Evolutionary conservation across 2,113 vertebrate species (phyloP), one percentile per base, ranked within the genome.

Genomic region (Heteronetta atricapilla): DNA sequence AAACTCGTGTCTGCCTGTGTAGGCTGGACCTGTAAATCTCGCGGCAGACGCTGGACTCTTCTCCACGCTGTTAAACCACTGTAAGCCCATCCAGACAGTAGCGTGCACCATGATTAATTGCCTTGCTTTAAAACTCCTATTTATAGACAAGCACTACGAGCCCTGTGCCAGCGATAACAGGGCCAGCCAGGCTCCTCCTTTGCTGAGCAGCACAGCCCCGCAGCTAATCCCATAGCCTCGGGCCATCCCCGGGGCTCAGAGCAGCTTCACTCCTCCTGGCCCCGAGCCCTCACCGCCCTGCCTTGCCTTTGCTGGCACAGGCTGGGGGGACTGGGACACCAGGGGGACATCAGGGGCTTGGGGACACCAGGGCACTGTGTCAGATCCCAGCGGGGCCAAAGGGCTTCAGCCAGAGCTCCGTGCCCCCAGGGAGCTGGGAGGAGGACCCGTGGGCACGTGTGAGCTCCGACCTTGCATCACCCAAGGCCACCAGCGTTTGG

Each of bases 61-160:
- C 40, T 36, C 63, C 67, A 3, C 0, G 5, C 70, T 4, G 21
- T 36, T 66, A 29, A 73, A 82, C 14, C 44, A 25, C 8, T 25
- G 23, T 29, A 53, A 70, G 75, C 59, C 82, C 31, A 1, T 56
- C 75, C 60, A 93, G 93, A 89, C 84, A 88, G 93, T n/a, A 88
- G 89, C 15, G 4, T 55, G 2, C 78, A 9, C 87, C 0, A 1
- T 88, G 91, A 96, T 95, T 91, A 95, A 96, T 91, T 77, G 88
- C 89, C 29, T 76, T 70, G 87, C 91, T 88, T 93, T 88, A 50
- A 88, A 95, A 59, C 75, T 91, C 91, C 93, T 95, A 85, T 96
- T 95, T 95, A 89, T 95, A 96, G 95, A 46, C 67, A 4, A 77
- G 80, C 6, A 0, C 44, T 68, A 8, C 46, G 11, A 94, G 91